These are phyloP conservation scores for Nasonia giraulti DNA, from an alignment of 1,140 invertebrate species.

Conservation along the genomic window DNA sequence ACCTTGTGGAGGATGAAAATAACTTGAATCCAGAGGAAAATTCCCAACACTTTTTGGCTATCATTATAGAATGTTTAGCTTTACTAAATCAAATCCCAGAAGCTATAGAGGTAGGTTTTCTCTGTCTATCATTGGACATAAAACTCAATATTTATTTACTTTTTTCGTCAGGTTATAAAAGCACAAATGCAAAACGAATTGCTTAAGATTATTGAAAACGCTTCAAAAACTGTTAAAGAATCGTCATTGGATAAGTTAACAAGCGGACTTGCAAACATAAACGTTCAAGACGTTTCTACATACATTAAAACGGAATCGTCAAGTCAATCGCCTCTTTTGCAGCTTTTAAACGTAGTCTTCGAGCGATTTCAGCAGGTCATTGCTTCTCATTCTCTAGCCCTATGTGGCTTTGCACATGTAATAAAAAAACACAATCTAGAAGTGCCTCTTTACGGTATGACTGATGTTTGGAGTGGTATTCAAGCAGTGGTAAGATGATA, in stretches of 20 bases:
- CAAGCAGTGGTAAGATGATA: conserved; percentile 83
- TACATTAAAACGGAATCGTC: conserved; percentile 49
- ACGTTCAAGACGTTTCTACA: conserved; percentile 31
- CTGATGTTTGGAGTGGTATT: conserved; percentile 91
- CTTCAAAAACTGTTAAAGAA: conserved; percentile 84
- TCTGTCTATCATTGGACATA: conserved; percentile 16
- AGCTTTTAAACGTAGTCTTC: conserved; percentile 80
- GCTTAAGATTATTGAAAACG: conserved; percentile 83
- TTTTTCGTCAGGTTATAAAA: conserved; percentile 81
- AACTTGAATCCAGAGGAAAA: conserved; percentile 81
- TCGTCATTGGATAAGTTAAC: conserved; percentile 62
- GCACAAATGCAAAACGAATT: conserved; percentile 88
- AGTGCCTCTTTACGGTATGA: conserved; percentile 82
- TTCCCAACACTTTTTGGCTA: conserved; percentile 83
- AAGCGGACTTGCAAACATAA: conserved; percentile 29
- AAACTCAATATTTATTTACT: conserved; percentile 18
- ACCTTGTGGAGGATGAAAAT: conserved; percentile 80
- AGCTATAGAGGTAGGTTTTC: conserved; percentile 82
- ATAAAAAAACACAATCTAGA: conserved; percentile 76
- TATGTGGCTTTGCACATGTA: conserved; percentile 78
- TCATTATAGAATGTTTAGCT: conserved; percentile 90
- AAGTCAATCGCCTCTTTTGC: conserved; percentile 70
- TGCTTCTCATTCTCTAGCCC: conserved; percentile 79
- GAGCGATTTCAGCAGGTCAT: conserved; percentile 85
- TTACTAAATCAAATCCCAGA: conserved; percentile 89